Evolutionary conservation across 1,140 invertebrate species (phyloP), one percentile per base, ranked within the genome.

Genomic region (Conopomorpha cramerella): DNA sequence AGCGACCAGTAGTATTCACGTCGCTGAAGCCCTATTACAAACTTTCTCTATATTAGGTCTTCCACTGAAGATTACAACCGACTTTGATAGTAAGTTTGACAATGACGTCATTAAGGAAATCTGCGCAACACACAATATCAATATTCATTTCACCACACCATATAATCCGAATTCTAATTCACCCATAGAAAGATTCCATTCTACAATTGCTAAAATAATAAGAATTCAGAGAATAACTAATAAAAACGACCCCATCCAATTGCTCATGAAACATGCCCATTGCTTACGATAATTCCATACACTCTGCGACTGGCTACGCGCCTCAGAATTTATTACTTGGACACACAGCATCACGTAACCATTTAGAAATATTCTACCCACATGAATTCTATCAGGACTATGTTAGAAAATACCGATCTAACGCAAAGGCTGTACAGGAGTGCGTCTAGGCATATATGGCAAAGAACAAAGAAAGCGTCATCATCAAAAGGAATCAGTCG

Each of bases 121-220:
- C 16, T 40, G 51, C 15, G 39, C 43, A 41, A n/a, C 37, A 7
- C 51, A 58, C 39, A 53, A 55, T 29, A 56, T 60, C 17, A 30
- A 49, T n/a, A 51, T 57, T n/a, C 50, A 65, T 32, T 63, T 58
- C 38, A 66, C 46, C 17, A 51, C 46, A 10, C 43, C 49, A 7
- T 41, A 49, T 25, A 56, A 59, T 18, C 59, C 45, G 1, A 51
- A 63, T 37, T 63, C 50, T 7, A 61, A 66, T 31, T 51, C 52
- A n/a, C 41, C 47, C 16, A 45, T 62, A n/a, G n/a, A n/a, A n/a
- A n/a, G n/a, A n/a, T n/a, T n/a, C n/a, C n/a, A n/a, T n/a, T n/a
- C n/a, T n/a, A 12, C 51, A 63, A 49, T 34, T 41, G 46, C 44
- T 3, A 48, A 61, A 42, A 51, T 59, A 25, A 50, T 59, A 11